These are phyloP conservation scores for Drosophila flavopinicola DNA, from an alignment of 2,888 invertebrate genomes.

Conservation along the genomic window DNA sequence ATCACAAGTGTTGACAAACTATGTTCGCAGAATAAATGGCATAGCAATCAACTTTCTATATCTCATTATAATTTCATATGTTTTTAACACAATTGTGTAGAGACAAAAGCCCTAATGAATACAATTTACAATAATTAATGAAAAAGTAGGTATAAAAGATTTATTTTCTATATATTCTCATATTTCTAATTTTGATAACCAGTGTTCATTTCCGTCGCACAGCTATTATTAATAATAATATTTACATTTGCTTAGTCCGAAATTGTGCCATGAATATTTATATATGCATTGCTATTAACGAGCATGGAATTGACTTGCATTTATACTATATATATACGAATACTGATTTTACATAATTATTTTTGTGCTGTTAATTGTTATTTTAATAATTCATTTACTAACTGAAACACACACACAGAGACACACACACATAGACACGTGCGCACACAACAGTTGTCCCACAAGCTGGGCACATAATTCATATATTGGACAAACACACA, in stretches of 20 bases:
- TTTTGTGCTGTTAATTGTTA: constrained; percentile 60
- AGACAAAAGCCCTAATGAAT: too few relatives aligned
- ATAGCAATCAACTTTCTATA: not conserved
- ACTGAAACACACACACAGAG: constrained; percentile 3
- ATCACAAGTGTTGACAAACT: too few relatives aligned
- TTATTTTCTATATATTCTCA: too few relatives aligned
- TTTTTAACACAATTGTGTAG: too few relatives aligned
- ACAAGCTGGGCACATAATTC: constrained; percentile 38
- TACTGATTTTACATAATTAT: constrained; percentile 50
- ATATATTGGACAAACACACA: constrained; percentile 57
- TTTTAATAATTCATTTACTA: constrained; percentile 65
- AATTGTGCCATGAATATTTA: constrained; percentile 38
- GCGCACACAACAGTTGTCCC: constrained; percentile 28
- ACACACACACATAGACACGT: too few relatives aligned
- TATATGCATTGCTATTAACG: constrained; percentile 28
- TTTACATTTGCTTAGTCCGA: constrained; percentile 16
- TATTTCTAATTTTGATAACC: not conserved
- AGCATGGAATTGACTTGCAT: constrained; percentile 29
- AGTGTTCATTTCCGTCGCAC: not conserved
- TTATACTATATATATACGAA: constrained; percentile 7
- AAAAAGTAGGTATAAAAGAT: too few relatives aligned
- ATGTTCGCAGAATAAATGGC: too few relatives aligned
- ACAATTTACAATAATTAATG: too few relatives aligned
- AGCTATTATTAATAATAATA: constrained; percentile 11
- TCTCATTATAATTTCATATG: too few relatives aligned